Evolutionary conservation across 92 coral and sea anemone species (phyloP).

Genomic region (Siderastrea siderea): DNA sequence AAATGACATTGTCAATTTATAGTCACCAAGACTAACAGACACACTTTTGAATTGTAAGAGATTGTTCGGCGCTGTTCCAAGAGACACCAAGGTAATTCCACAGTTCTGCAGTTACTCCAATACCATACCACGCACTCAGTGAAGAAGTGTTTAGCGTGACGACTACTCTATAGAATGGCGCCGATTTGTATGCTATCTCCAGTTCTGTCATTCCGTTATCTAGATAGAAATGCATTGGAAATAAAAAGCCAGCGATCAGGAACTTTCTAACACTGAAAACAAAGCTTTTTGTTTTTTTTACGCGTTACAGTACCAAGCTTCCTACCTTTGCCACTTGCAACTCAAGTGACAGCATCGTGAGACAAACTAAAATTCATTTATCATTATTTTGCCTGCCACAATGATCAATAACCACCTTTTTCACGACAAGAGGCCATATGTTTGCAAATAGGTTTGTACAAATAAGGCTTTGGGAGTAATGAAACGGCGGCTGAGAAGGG

Average conservation of each 20-base stretch:
- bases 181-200: background rate
- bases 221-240: background rate
- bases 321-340: no score
- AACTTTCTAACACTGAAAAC: background rate
- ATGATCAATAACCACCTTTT: no score
- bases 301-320: no score
- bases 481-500: no score
- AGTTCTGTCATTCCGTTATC: constrained; percentile 2
- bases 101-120: background rate
- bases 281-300: background rate
- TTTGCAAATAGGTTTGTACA: no score
- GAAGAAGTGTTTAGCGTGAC: background rate
- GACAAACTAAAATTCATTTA: no score
- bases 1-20: no score
- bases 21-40: background rate
- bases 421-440: no score
- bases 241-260: no score
- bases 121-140: background rate
- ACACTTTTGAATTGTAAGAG: background rate
- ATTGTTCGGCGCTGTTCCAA: background rate
- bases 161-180: background rate
- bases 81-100: constrained; percentile 21
- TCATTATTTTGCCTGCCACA: no score
- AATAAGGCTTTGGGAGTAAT: no score
- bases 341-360: no score